Evolutionary conservation across 2,888 invertebrate genomes (phyloP).

Genomic region (Tromatobia lineatoria): DNA sequence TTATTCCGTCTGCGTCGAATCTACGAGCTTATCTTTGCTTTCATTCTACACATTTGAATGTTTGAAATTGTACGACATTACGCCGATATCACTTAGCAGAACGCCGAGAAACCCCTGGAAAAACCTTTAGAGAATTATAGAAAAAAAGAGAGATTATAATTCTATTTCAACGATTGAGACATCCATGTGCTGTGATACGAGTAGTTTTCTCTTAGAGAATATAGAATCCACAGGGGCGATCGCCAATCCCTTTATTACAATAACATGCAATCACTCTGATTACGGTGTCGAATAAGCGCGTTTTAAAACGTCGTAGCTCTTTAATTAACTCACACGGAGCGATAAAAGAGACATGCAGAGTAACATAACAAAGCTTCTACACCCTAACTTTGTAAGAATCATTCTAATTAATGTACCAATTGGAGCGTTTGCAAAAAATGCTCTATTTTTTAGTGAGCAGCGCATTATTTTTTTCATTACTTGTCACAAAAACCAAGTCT

Average conservation of each 20-base stretch:
- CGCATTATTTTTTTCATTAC: too few species aligned
- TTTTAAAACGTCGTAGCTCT: conserved; percentile 16
- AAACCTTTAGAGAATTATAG: conserved; percentile 21
- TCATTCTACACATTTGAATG: conserved; percentile 10
- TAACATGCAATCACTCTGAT: neutral
- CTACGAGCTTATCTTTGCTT: conserved; percentile 30
- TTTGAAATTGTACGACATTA: conserved; percentile 2
- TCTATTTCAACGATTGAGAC: conserved; percentile 56
- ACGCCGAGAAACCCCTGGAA: conserved; percentile 1
- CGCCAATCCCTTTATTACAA: neutral
- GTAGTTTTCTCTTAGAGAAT: conserved; percentile 44
- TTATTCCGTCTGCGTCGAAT: conserved; percentile 74
- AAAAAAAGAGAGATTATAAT: conserved; percentile 35
- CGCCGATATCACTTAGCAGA: conserved; percentile 19
- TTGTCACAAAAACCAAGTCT: too few species aligned
- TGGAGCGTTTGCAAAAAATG: too few species aligned
- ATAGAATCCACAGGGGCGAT: conserved; percentile 3
- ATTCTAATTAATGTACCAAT: conserved; percentile 30
- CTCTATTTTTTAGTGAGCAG: too few species aligned
- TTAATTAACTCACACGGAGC: neutral
- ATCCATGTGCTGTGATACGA: conserved; percentile 71
- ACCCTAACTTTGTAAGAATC: conserved; percentile 36
- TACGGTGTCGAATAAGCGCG: neutral
- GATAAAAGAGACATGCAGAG: neutral
- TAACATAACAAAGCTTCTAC: conserved; percentile 18